These are phyloP conservation scores for Ptychobarbus kaznakovi DNA, from an alignment of 2,797 vertebrate species.

Conservation along the genomic window DNA sequence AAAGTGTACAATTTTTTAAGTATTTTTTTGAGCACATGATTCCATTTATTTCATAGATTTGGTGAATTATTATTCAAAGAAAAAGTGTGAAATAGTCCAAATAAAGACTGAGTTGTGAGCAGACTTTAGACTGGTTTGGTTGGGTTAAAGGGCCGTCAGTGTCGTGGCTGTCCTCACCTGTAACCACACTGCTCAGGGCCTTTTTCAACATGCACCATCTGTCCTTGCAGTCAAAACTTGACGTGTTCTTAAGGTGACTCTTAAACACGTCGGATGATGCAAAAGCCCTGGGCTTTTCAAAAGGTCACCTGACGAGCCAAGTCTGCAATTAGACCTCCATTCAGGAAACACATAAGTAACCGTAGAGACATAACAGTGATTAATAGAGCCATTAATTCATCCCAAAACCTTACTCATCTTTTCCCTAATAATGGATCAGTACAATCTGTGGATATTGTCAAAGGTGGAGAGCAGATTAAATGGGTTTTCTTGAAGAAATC, in stretches of 20 bases:
- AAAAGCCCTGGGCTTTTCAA: conserved; percentile 46
- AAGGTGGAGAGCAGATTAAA: conserved; percentile 61
- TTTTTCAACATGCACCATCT: background rate
- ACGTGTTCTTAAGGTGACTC: conserved; percentile 46
- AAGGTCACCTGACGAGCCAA: conserved; percentile 59
- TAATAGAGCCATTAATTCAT: conserved; percentile 66
- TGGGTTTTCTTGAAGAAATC: conserved; percentile 1
- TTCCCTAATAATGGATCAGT: conserved; percentile 64
- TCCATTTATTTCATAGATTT: background rate
- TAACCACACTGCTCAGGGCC: background rate
- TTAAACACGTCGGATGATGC: conserved; percentile 12
- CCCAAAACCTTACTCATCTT: conserved; percentile 67
- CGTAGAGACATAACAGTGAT: conserved; percentile 63
- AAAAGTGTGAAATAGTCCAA: too few relatives aligned
- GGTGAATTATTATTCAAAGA: background rate
- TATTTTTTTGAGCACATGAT: background rate
- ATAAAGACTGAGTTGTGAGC: background rate
- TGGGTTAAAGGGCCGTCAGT: background rate
- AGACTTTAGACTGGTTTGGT: background rate
- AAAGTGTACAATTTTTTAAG: background rate
- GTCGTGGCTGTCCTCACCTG: background rate
- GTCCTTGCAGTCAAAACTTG: conserved; percentile 21
- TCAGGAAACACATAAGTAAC: conserved; percentile 64
- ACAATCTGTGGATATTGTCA: conserved; percentile 65
- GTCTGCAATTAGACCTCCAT: conserved; percentile 59